Evolutionary conservation across 1,140 invertebrate species (phyloP).

Genomic region (Drosophila orosa): DNA sequence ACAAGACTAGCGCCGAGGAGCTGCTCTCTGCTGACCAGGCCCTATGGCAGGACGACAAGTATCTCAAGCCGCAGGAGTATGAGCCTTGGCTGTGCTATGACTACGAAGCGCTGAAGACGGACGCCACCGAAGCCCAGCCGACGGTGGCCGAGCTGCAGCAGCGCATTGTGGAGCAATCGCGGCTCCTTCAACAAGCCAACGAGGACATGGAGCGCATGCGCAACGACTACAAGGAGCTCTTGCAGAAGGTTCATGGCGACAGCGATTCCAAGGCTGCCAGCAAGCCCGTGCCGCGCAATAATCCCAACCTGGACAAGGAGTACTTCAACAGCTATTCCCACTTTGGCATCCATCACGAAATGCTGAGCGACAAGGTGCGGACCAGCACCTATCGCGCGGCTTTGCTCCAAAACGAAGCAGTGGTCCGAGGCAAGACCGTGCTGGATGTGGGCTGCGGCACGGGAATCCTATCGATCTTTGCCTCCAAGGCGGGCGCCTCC

Average conservation of each 20-base stretch:
- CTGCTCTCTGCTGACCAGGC: slow-evolving; percentile 85
- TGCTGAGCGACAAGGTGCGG: slow-evolving; percentile 92
- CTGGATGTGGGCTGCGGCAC: slow-evolving; percentile 97
- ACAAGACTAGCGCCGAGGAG: slow-evolving; percentile 86
- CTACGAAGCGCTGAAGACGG: slow-evolving; percentile 51
- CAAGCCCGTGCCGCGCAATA: slow-evolving; percentile 55
- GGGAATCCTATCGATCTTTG: slow-evolving; percentile 98
- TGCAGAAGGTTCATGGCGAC: slow-evolving; percentile 72
- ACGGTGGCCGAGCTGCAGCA: slow-evolving; percentile 31
- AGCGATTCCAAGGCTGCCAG: slow-evolving; percentile 55
- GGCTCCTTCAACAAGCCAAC: slow-evolving; percentile 86
- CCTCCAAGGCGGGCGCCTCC: slow-evolving; percentile 95
- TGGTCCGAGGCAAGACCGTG: slow-evolving; percentile 91
- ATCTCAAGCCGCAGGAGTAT: slow-evolving; percentile 91
- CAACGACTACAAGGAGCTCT: slow-evolving; percentile 85
- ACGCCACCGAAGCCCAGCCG: background rate
- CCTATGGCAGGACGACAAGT: slow-evolving; percentile 90
- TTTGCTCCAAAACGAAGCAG: slow-evolving; percentile 91
- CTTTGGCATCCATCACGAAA: slow-evolving; percentile 98
- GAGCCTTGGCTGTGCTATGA: slow-evolving; percentile 94
- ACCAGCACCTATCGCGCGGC: slow-evolving; percentile 97
- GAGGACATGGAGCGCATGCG: slow-evolving; percentile 88
- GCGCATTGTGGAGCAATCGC: slow-evolving; percentile 51
- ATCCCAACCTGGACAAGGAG: slow-evolving; percentile 87
- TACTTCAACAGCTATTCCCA: slow-evolving; percentile 99